Evolutionary conservation across 1,140 invertebrate genomes (phyloP).

Genomic region (Eupristina koningsbergeri): DNA sequence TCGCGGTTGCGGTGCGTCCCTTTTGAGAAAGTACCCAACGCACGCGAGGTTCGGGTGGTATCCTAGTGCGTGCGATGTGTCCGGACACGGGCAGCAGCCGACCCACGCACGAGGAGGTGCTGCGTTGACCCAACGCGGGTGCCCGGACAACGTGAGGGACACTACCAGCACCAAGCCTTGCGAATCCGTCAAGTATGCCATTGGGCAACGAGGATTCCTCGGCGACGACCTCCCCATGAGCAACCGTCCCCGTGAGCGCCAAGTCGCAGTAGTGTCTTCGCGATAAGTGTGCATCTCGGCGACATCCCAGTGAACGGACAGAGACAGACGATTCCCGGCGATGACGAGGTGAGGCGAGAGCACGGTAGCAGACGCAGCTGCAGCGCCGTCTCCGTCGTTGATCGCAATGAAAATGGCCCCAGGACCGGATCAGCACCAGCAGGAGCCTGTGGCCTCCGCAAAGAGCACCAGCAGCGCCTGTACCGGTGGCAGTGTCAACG

Average conservation of each 20-base stretch:
- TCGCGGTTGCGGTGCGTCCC: not conserved
- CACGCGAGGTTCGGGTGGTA: not conserved
- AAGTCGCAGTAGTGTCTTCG: too few relatives aligned
- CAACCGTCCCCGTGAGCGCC: not conserved
- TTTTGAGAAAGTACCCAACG: not conserved
- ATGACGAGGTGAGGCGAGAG: constrained; percentile 22
- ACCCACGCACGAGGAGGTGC: not conserved
- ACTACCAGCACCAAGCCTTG: not conserved
- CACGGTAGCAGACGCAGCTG: constrained; percentile 20
- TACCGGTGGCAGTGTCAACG: too few relatives aligned
- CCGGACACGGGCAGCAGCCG: not conserved
- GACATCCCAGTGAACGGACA: not conserved
- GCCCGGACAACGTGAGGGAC: not conserved
- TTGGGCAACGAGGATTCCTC: constrained; percentile 11
- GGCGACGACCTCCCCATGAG: constrained; percentile 10
- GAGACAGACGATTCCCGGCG: not conserved
- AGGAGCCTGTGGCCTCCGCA: constrained; percentile 35
- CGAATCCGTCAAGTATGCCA: not conserved
- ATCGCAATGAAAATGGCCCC: constrained; percentile 48
- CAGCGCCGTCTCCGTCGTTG: constrained; percentile 26
- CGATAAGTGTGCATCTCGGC: not conserved
- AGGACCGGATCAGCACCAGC: constrained; percentile 48
- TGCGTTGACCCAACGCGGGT: not conserved
- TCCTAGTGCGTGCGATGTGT: not conserved
- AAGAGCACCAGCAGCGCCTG: constrained; percentile 17